These are phyloP conservation scores for Trachymyrmex cornetzi DNA, from an alignment of 1,140 invertebrate genomes.

Conservation along the genomic window DNA sequence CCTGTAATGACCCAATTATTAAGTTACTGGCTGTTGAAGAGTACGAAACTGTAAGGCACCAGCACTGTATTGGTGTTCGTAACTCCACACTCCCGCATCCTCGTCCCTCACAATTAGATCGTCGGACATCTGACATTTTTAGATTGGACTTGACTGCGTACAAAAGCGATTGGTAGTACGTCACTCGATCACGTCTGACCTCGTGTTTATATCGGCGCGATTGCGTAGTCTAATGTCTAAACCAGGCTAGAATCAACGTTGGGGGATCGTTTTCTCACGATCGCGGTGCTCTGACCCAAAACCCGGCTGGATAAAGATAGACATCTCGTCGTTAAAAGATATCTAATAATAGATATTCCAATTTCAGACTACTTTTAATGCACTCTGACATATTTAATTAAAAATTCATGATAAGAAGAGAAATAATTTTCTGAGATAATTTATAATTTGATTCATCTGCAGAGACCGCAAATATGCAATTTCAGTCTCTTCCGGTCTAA, in stretches of 20 bases:
- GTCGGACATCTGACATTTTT: slow-evolving; percentile 48
- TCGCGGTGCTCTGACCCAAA: slow-evolving; percentile 33
- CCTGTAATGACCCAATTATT: slow-evolving; percentile 74
- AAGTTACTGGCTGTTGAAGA: slow-evolving; percentile 66
- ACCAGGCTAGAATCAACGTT: neutral
- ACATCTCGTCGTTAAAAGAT: neutral
- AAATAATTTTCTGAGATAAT: slow-evolving; percentile 18
- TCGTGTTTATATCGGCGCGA: slow-evolving; percentile 19
- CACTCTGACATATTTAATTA: slow-evolving; percentile 17
- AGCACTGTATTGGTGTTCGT: neutral
- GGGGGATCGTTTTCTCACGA: slow-evolving; percentile 32
- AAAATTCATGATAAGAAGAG: slow-evolving; percentile 6
- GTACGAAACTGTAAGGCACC: slow-evolving; percentile 18
- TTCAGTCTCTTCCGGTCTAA: neutral
- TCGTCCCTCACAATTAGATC: slow-evolving; percentile 46
- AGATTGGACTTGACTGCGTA: slow-evolving; percentile 43
- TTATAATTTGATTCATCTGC: neutral
- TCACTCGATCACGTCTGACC: slow-evolving; percentile 32
- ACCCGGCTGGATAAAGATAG: slow-evolving; percentile 25
- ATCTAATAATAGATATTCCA: slow-evolving; percentile 45
- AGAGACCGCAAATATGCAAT: neutral
- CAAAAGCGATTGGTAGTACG: slow-evolving; percentile 14
- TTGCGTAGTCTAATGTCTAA: slow-evolving; percentile 47
- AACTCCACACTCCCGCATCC: slow-evolving; percentile 22
- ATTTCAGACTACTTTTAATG: slow-evolving; percentile 26